Evolutionary conservation across 1,140 invertebrate genomes (phyloP).

Genomic region (Contarinia nasturtii): DNA sequence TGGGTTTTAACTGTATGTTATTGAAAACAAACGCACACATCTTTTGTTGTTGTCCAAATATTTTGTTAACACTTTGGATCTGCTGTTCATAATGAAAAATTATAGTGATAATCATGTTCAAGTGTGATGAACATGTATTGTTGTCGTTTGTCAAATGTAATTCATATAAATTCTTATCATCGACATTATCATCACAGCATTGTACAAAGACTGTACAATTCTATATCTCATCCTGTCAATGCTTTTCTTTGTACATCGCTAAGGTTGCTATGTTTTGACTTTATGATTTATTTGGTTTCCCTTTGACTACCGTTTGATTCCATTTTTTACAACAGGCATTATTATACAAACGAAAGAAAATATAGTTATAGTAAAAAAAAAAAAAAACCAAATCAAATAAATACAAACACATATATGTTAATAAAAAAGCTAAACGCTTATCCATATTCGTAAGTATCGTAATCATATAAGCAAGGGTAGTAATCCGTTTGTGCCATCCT

Average conservation of each 20-base stretch:
- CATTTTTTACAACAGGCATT: background rate
- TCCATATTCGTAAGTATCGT: background rate
- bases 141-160: too few relatives aligned
- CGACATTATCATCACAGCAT: too few relatives aligned
- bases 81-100: too few relatives aligned
- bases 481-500: slow-evolving; percentile 10
- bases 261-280: too few relatives aligned
- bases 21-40: background rate
- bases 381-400: background rate
- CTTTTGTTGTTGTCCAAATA: background rate
- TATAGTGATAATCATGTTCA: too few relatives aligned
- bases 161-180: background rate
- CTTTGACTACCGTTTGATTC: background rate
- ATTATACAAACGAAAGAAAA: background rate
- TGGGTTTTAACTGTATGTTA: too few relatives aligned
- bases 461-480: background rate
- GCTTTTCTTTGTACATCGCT: too few relatives aligned
- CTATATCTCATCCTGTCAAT: too few relatives aligned
- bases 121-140: too few relatives aligned
- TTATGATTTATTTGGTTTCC: too few relatives aligned
- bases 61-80: too few relatives aligned
- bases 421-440: background rate
- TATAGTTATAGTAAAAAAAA: background rate
- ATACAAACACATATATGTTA: background rate
- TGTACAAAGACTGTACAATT: too few relatives aligned